Percentiles rank a stretch among this genome's conserved stretches.
Evolutionary conservation across 2,888 invertebrate species (phyloP).

Genomic region (Tyria jacobaeae): DNA sequence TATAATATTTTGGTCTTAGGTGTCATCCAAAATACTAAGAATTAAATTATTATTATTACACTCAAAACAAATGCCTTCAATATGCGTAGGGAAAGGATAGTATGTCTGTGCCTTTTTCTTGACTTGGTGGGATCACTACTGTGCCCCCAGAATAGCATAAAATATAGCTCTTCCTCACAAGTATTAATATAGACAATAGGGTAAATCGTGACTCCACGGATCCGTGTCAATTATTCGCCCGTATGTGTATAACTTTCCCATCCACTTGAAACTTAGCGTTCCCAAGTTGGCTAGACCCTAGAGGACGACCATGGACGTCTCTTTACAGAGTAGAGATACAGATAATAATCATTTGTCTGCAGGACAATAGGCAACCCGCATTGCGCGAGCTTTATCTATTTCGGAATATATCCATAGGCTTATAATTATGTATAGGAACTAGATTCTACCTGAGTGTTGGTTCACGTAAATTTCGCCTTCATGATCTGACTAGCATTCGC

Average conservation of each 20-base stretch:
- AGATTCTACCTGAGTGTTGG: not conserved
- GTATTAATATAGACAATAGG: no score
- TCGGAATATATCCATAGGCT: not conserved
- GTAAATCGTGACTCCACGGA: not conserved
- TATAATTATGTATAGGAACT: not conserved
- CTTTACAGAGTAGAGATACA: conserved; percentile 1
- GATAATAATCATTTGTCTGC: conserved; percentile 6
- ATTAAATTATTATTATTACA: no score
- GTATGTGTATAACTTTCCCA: not conserved
- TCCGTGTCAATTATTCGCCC: not conserved
- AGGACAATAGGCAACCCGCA: conserved; percentile 10
- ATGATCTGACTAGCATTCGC: no score
- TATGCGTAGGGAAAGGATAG: no score
- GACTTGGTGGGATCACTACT: no score
- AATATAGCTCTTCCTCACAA: no score
- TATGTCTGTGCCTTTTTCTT: no score
- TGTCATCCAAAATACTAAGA: no score
- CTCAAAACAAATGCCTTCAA: no score
- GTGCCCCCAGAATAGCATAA: no score
- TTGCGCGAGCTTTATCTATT: not conserved
- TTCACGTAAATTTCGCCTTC: not conserved
- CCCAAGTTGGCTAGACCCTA: not conserved
- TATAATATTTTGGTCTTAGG: no score
- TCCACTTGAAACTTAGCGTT: not conserved
- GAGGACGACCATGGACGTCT: conserved; percentile 1